These are phyloP conservation scores for Bergia sp. DNA, from an alignment of 92 coral and sea anemone species.

Conservation along the genomic window DNA sequence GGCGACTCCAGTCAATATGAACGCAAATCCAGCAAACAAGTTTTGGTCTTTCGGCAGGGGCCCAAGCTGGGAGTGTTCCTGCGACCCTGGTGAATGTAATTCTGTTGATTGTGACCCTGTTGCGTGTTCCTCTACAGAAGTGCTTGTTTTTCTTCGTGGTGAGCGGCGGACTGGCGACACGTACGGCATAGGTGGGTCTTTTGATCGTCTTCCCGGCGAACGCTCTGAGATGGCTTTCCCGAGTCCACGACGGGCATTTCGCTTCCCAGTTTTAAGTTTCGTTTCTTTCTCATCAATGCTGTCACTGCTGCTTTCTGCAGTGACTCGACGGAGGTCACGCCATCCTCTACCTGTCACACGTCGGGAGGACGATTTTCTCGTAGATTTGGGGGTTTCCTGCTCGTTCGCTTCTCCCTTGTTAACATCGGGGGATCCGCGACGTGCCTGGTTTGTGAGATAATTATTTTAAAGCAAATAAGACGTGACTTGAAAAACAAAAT, in stretches of 20 bases:
- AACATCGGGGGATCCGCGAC: slow-evolving; percentile 28
- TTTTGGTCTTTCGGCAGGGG: slow-evolving; percentile 68
- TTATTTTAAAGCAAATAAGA: too few species aligned
- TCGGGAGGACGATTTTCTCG: slow-evolving; percentile 53
- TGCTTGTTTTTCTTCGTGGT: slow-evolving; percentile 57
- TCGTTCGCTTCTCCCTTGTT: slow-evolving; percentile 24
- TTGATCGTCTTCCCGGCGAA: slow-evolving; percentile 38
- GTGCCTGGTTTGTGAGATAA: not conserved
- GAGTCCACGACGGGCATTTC: slow-evolving; percentile 64
- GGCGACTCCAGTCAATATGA: slow-evolving; percentile 75
- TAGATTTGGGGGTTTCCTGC: slow-evolving; percentile 74
- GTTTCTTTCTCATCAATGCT: slow-evolving; percentile 59
- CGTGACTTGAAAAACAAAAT: too few species aligned
- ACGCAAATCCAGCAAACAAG: slow-evolving; percentile 88
- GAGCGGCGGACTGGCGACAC: slow-evolving; percentile 54
- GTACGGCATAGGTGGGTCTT: not conserved
- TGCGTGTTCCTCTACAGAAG: not conserved
- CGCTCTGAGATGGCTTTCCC: slow-evolving; percentile 36
- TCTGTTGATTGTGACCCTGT: not conserved
- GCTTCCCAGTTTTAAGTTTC: slow-evolving; percentile 26
- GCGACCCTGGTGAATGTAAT: not conserved
- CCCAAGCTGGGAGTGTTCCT: slow-evolving; percentile 29
- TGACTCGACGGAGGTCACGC: slow-evolving; percentile 18
- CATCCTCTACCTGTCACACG: slow-evolving; percentile 22
- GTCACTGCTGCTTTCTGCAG: slow-evolving; percentile 61